Evolutionary conservation across 2,888 invertebrate species (phyloP).

Genomic region (Nymphalis polychloros): DNA sequence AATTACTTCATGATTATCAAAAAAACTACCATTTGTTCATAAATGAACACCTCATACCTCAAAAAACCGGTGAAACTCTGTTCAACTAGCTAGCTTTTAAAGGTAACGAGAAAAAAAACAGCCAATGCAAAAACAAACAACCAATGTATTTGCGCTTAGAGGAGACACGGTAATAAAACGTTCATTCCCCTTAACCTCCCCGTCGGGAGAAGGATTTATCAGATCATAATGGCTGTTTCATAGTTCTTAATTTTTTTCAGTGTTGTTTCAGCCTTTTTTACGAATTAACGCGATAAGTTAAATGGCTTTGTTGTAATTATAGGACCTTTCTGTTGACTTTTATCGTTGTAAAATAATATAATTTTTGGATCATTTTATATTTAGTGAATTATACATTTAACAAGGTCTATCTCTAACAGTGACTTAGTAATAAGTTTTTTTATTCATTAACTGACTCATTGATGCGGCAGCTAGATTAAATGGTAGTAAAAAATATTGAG

Average conservation of each 20-base stretch:
- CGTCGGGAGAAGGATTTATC: slow-evolving; percentile 13
- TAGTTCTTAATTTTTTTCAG: slow-evolving; percentile 21
- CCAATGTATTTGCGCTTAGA: background rate
- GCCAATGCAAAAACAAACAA: background rate
- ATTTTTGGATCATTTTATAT: background rate
- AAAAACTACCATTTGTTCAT: no score
- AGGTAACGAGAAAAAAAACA: background rate
- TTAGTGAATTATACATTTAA: background rate
- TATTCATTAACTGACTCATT: no score
- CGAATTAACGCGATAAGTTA: slow-evolving; percentile 19
- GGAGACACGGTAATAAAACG: background rate
- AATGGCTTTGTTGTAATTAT: slow-evolving; percentile 8
- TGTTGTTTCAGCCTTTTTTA: slow-evolving; percentile 22
- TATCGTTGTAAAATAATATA: slow-evolving; percentile 7
- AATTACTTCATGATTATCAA: no score
- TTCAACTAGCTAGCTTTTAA: no score
- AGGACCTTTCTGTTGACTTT: slow-evolving; percentile 1
- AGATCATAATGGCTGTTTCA: slow-evolving; percentile 22
- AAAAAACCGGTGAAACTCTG: no score
- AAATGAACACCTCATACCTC: no score
- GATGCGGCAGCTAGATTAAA: no score
- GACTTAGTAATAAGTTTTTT: no score
- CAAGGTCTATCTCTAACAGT: no score
- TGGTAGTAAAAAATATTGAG: no score
- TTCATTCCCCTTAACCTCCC: slow-evolving; percentile 6